Evolutionary conservation across 2,113 vertebrate genomes (phyloP).

Genomic region (Pyxicephalus adspersus): DNA sequence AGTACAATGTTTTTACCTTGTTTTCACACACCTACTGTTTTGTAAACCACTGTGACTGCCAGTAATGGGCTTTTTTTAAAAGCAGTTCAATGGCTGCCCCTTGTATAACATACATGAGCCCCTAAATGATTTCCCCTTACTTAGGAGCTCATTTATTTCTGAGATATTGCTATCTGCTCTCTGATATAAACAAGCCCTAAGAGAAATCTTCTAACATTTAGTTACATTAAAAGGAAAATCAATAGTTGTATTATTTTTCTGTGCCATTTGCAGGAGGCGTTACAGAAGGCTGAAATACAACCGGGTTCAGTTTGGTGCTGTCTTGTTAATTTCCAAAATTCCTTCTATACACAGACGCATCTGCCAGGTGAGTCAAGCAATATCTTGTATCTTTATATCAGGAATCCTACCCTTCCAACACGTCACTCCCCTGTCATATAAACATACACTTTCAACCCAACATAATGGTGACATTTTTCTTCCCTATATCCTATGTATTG

Average conservation of each 20-base stretch:
- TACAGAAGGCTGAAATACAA: conserved; percentile 79
- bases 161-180: too few relatives aligned
- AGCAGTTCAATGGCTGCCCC: too few relatives aligned
- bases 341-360: conserved; percentile 69
- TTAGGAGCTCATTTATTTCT: too few relatives aligned
- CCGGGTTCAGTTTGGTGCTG: conserved; percentile 77
- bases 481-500: neutral
- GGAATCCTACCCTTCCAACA: neutral
- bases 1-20: too few relatives aligned
- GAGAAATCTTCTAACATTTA: neutral
- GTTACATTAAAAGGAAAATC: neutral
- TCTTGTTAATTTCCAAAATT: conserved; percentile 78
- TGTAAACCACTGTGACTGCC: too few relatives aligned
- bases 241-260: neutral
- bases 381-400: neutral
- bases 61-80: too few relatives aligned
- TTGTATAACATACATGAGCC: neutral
- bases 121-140: neutral
- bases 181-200: neutral
- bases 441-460: neutral
- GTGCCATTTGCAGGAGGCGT: conserved; percentile 70
- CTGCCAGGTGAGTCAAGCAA: conserved; percentile 68
- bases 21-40: too few relatives aligned
- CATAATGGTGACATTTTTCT: neutral
- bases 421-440: neutral